Conservation (phyloP, 2,888 invertebrate species). For the Julus scandinavius region DNA sequence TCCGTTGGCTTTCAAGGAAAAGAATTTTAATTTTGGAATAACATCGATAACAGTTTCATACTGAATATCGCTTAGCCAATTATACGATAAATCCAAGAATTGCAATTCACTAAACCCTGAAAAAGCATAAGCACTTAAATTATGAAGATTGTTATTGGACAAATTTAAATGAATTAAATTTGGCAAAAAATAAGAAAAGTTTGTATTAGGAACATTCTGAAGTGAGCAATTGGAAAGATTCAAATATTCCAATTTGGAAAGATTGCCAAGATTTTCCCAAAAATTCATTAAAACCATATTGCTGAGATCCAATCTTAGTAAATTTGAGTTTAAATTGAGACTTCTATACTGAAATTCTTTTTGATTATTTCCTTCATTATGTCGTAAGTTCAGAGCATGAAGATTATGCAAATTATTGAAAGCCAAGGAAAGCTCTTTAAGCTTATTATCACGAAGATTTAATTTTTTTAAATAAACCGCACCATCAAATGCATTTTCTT, state of each 20-base stretch:
- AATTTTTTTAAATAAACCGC: background rate
- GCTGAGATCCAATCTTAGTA: constrained; percentile 30
- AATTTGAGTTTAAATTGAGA: background rate
- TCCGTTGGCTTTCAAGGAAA: background rate
- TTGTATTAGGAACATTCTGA: background rate
- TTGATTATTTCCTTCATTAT: background rate
- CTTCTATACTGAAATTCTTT: background rate
- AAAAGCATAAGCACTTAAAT: background rate
- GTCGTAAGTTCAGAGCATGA: background rate
- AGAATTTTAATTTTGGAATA: background rate
- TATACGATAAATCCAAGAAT: background rate
- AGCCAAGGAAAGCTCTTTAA: constrained; percentile 8
- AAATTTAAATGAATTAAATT: constrained; percentile 12
- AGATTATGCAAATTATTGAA: background rate
- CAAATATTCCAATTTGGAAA: background rate
- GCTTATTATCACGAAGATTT: constrained; percentile 22
- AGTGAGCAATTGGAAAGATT: constrained; percentile 21
- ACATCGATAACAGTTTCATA: background rate
- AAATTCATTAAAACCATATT: background rate
- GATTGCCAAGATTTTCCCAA: background rate
- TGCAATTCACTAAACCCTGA: background rate
- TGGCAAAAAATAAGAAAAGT: background rate
- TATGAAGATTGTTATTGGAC: background rate
- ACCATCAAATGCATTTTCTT: constrained; percentile 39
- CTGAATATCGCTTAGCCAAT: background rate